phyloP scores from a whole-genome alignment of 2,888 invertebrate species.

The Thereva unica region DNA sequence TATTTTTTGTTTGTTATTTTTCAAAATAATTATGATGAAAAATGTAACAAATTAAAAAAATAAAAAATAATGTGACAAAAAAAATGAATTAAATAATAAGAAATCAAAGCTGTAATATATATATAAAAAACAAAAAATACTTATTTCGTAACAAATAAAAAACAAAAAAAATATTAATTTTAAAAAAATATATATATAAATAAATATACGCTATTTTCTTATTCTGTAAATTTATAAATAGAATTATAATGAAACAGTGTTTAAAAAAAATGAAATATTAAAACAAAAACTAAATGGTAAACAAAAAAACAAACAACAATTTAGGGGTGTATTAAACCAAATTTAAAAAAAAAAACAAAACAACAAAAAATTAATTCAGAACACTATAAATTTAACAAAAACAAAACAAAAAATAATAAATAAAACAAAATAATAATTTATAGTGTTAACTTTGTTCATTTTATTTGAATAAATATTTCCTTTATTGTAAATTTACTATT shows the following conservation, averaged over 20 bases:
- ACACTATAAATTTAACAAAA: not conserved
- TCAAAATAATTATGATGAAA: no score
- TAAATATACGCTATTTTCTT: conserved; percentile 40
- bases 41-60: not conserved
- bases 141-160: not conserved
- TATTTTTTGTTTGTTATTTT: no score
- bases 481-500: no score
- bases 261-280: not conserved
- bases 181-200: conserved; percentile 22
- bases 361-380: not conserved
- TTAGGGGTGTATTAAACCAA: not conserved
- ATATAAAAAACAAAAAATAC: not conserved
- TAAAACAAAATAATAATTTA: not conserved
- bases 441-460: no score
- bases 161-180: conserved; percentile 15
- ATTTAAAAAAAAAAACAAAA: not conserved
- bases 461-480: no score
- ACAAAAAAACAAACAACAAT: not conserved
- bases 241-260: not conserved
- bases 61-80: not conserved
- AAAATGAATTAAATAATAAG: not conserved
- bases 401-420: not conserved
- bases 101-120: conserved; percentile 1
- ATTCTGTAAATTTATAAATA: conserved; percentile 41
- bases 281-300: not conserved